Evolutionary conservation across 2,888 invertebrate genomes (phyloP).

Genomic region (Altica lythri): DNA sequence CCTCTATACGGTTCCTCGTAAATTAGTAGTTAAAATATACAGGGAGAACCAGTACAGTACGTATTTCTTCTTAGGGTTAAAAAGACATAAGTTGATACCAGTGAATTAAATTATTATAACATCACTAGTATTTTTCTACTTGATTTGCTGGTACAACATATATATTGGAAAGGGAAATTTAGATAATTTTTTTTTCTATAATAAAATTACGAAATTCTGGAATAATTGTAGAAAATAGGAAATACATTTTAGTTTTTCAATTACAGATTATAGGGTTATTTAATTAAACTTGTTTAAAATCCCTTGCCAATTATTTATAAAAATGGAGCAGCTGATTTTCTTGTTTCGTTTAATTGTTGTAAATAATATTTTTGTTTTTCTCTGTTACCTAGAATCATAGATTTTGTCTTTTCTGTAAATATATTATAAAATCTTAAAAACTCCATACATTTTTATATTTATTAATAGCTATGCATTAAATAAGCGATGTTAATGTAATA

Average conservation of each 20-base stretch:
- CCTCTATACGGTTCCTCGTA: slow-evolving; percentile 18
- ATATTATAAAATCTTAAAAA: slow-evolving; percentile 27
- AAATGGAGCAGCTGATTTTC: slow-evolving; percentile 26
- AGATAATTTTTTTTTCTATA: too few species aligned
- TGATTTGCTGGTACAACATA: too few species aligned
- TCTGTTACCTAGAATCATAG: slow-evolving; percentile 5
- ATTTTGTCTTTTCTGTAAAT: slow-evolving; percentile 26
- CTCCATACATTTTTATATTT: slow-evolving; percentile 28
- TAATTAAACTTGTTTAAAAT: too few species aligned
- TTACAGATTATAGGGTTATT: too few species aligned
- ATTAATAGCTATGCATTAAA: slow-evolving; percentile 10
- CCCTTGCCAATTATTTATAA: too few species aligned
- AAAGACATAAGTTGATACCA: too few species aligned
- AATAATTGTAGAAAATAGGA: too few species aligned
- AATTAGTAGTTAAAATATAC: slow-evolving; percentile 1
- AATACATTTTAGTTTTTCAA: too few species aligned
- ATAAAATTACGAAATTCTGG: too few species aligned
- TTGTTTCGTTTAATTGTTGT: slow-evolving; percentile 25
- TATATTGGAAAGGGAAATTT: too few species aligned
- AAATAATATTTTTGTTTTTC: slow-evolving; percentile 28
- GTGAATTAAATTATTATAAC: too few species aligned
- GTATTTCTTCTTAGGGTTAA: neutral
- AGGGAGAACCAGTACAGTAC: slow-evolving; percentile 1
- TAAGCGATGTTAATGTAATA: neutral
- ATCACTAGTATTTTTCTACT: too few species aligned